Percentiles rank a stretch among this genome's conserved stretches.
Evolutionary conservation across 2,797 vertebrate species (phyloP).

Genomic region (Danio tinwini): DNA sequence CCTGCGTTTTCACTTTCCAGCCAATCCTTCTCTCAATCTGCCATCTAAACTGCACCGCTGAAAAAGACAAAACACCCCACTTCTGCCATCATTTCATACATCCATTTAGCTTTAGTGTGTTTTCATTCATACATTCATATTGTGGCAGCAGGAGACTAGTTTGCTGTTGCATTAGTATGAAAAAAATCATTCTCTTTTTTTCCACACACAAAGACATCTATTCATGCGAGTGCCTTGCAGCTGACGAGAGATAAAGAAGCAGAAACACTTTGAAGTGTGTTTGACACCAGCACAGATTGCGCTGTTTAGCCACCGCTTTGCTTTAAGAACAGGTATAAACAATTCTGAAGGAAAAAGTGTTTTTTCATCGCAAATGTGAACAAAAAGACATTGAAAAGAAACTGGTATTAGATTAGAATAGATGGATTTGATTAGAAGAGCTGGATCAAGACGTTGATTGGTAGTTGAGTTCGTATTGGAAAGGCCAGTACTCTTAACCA

Average conservation of each 20-base stretch:
- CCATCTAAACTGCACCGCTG: neutral
- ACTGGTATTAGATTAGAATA: neutral
- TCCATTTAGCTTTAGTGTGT: neutral
- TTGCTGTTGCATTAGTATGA: neutral
- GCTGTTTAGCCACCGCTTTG: neutral
- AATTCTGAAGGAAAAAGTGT: neutral
- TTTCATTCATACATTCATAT: neutral
- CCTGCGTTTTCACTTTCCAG: no score
- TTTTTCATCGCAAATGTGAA: conserved; percentile 3
- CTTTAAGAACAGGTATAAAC: neutral
- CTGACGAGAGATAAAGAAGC: conserved; percentile 14
- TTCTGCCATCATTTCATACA: conserved; percentile 16
- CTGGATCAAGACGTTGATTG: neutral
- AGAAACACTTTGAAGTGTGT: conserved; percentile 7
- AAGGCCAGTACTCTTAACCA: neutral
- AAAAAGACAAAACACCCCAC: conserved; percentile 32
- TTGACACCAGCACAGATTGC: conserved; percentile 1
- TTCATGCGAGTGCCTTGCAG: conserved; percentile 16
- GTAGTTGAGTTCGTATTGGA: neutral
- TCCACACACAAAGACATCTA: conserved; percentile 18
- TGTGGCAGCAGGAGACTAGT: neutral
- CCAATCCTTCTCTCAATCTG: conserved; percentile 12
- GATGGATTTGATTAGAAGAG: neutral
- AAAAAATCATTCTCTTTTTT: neutral
- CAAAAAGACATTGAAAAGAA: neutral